A percentile compares a stretch with the other conserved stretches of the same genome.
phyloP scores from a whole-genome alignment of 23 tunicate genomes.

The Diplosoma virens region DNA sequence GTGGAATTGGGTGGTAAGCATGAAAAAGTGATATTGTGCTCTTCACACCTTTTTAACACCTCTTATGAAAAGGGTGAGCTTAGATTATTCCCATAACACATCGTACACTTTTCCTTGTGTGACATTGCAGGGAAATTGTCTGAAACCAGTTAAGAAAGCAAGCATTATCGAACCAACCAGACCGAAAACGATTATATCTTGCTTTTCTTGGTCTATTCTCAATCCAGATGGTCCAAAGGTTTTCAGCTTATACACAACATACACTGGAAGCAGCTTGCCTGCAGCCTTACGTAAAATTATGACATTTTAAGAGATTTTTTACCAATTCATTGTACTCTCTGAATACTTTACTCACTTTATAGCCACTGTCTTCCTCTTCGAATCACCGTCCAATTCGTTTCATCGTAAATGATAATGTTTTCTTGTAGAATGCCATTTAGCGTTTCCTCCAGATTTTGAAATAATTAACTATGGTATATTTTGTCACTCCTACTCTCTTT shows the following conservation, averaged over 20 bases:
- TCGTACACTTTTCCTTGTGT: background rate
- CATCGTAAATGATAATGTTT: background rate
- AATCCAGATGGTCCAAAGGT: background rate
- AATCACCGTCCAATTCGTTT: background rate
- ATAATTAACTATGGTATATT: background rate
- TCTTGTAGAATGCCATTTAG: background rate
- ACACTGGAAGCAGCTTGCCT: background rate
- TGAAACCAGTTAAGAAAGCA: background rate
- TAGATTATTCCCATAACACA: background rate
- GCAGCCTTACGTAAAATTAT: background rate
- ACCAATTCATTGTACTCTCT: background rate
- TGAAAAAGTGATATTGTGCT: background rate
- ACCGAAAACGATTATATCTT: background rate
- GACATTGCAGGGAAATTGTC: background rate
- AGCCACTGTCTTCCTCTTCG: too few species aligned
- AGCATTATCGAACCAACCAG: background rate
- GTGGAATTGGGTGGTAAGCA: background rate
- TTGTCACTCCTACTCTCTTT: background rate
- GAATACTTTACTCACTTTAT: too few species aligned
- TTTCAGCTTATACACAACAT: background rate
- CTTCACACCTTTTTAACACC: background rate
- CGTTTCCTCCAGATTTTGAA: background rate
- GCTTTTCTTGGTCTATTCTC: background rate
- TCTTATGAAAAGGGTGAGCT: background rate
- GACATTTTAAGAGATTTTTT: background rate